Evolutionary conservation across 2,113 vertebrate genomes (phyloP).

Genomic region (Callionymus lyra): DNA sequence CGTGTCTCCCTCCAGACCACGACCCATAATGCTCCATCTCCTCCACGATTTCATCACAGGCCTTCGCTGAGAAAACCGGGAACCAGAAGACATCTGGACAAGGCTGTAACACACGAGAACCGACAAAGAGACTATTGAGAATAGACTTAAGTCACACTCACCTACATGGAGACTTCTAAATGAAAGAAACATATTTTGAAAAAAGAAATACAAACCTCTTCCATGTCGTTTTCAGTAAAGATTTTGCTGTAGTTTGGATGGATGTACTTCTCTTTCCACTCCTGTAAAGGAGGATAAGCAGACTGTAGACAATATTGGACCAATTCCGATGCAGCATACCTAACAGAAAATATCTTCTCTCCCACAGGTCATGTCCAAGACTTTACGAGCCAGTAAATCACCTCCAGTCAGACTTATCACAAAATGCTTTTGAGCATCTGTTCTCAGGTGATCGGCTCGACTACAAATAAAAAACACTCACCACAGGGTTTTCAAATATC

Average conservation of each 20-base stretch:
- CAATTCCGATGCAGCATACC: conserved; percentile 32
- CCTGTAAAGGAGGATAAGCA: conserved; percentile 62
- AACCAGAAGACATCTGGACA: conserved; percentile 99
- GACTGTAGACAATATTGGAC: conserved; percentile 4
- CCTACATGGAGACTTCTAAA: conserved; percentile 31
- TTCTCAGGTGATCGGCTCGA: conserved; percentile 18
- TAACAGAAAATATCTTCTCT: conserved; percentile 25
- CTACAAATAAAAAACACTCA: conserved; percentile 58
- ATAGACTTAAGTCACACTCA: conserved; percentile 15
- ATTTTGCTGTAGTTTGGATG: conserved; percentile 86
- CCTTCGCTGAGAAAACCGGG: conserved; percentile 83
- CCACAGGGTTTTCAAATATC: conserved; percentile 97
- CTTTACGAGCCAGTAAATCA: too few relatives aligned
- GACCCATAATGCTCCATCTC: conserved; percentile 92
- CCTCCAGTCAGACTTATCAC: conserved; percentile 11
- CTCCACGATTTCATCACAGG: conserved; percentile 88
- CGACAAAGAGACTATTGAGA: conserved; percentile 13
- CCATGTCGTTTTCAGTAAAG: conserved; percentile 87
- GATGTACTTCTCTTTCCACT: conserved; percentile 98
- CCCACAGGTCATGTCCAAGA: conserved; percentile 7
- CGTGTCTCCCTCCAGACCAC: conserved; percentile 89
- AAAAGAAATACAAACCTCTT: conserved; percentile 71
- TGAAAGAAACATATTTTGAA: conserved; percentile 3
- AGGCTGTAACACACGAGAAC: conserved; percentile 67
- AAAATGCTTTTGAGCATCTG: neutral